Evolutionary conservation across 2,888 invertebrate species (phyloP).

Genomic region (Tortrix viridana): DNA sequence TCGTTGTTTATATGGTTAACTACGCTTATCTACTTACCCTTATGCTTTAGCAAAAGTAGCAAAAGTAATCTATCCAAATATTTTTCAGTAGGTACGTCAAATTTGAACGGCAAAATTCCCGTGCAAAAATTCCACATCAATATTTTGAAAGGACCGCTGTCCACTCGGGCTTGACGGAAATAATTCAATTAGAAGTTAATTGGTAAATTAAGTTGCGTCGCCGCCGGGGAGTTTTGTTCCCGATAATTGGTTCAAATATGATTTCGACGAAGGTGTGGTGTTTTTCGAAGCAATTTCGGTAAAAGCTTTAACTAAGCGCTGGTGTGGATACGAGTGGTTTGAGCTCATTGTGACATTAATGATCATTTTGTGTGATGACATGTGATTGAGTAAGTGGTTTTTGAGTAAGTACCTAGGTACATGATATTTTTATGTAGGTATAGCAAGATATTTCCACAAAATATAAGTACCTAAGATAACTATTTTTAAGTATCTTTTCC

Average conservation of each 20-base stretch:
- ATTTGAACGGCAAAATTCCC: slow-evolving; percentile 13
- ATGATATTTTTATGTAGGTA: too few species aligned
- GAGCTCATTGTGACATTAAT: slow-evolving; percentile 13
- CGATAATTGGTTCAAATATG: slow-evolving; percentile 70
- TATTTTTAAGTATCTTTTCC: too few species aligned
- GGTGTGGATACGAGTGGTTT: slow-evolving; percentile 15
- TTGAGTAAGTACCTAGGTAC: too few species aligned
- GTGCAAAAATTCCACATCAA: slow-evolving; percentile 19
- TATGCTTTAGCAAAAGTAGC: too few species aligned
- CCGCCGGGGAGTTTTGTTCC: slow-evolving; percentile 67
- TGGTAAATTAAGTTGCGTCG: slow-evolving; percentile 79
- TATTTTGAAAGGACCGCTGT: slow-evolving; percentile 38
- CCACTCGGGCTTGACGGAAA: slow-evolving; percentile 69
- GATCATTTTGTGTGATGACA: not conserved
- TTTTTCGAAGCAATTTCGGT: slow-evolving; percentile 65
- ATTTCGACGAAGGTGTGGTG: slow-evolving; percentile 70
- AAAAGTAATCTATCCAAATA: too few species aligned
- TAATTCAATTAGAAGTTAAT: slow-evolving; percentile 82
- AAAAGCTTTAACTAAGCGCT: slow-evolving; percentile 42
- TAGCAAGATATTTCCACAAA: too few species aligned
- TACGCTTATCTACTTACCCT: too few species aligned
- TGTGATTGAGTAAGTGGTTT: too few species aligned
- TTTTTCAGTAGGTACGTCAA: not conserved
- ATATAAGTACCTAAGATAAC: too few species aligned
- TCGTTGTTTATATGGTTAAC: too few species aligned